Base-by-base conservation (phyloP, 2,888 invertebrate genomes). In the Hypomecis atomaria region DNA sequence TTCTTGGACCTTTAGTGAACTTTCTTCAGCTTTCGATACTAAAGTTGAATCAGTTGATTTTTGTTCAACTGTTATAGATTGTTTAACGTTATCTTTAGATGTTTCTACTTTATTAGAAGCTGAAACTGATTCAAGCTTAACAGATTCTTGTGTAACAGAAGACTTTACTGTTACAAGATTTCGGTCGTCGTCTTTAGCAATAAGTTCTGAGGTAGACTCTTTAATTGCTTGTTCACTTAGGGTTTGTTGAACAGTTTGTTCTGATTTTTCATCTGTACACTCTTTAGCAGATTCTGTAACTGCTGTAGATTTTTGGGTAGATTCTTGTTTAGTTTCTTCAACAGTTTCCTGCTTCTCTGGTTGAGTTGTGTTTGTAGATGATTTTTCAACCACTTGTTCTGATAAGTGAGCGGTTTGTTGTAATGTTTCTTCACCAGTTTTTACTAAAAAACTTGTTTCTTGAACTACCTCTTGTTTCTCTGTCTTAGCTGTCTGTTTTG, bases 1-100 rank as follows among this genome's bases (percentile, higher is more conserved):
- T 66, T 78, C 77, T 66, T 71, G 71, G 60, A 70, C 72, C 66
- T 78, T 77, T 67, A 71, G 68, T 61, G 73, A 68, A 36, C 71
- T 71, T 65, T 70, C 66, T 53, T 72, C 62, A 56, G 70, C 60
- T 61, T 62, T 70, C 64, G 75, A 67, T 71, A 77, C 72, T 60
- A 72, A 66, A 23, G 62, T 68, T 58, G 71, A 62, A 48, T 72
- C 62, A 71, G 73, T 69, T 59, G 67, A 43, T 63, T 64, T 72
- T 62, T 75, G 59, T 63, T 74, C 70, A 47, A 62, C 60, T 47
- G 69, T 65, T 55, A 60, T 62, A 40, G 61, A 48, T 36, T 73
- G 65, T 62, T 71, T 67, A n/a, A 56, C 47, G 33, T 50, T 53
- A 59, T 71, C 59, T 69, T 70, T 66, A 58, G 61, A 45, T 50